A percentile compares a stretch with the other conserved stretches of the same genome.
Conservation (phyloP, 2,888 invertebrate genomes). For the Zaprionus lineosus region DNA sequence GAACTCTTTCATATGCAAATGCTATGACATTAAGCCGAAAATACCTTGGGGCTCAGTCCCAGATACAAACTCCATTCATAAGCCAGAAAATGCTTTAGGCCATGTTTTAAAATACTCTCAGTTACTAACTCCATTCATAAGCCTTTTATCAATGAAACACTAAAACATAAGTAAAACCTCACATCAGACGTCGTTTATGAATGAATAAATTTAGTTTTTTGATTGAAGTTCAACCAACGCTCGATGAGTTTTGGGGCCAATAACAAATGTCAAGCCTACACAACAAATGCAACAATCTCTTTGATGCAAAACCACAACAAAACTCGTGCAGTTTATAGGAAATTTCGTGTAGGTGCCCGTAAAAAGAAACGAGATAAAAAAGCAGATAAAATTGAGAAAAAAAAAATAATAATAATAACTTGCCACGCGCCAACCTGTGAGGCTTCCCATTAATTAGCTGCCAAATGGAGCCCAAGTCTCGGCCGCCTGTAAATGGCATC, state of each 20-base stretch:
- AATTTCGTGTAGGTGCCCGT: conserved; percentile 29
- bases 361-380: too few species aligned
- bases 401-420: conserved; percentile 11
- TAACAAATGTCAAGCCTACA: conserved; percentile 30
- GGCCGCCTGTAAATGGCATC: conserved; percentile 28
- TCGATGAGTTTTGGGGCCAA: conserved; percentile 48
- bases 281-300: conserved; percentile 27
- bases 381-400: neutral
- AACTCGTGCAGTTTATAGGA: conserved; percentile 13
- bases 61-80: conserved; percentile 49
- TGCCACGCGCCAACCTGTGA: conserved; percentile 62
- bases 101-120: conserved; percentile 26
- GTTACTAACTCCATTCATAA: conserved; percentile 50
- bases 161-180: conserved; percentile 4
- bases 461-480: conserved; percentile 22
- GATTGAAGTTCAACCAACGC: conserved; percentile 53
- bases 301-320: conserved; percentile 14
- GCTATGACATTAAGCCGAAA: conserved; percentile 24
- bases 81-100: conserved; percentile 29
- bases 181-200: conserved; percentile 27
- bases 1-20: conserved; percentile 45
- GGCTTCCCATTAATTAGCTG: conserved; percentile 58
- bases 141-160: conserved; percentile 50
- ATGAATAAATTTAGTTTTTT: conserved; percentile 52
- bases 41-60: conserved; percentile 43